Conservation (phyloP, 2,797 vertebrate genomes). For the Etheostoma nigrum region DNA sequence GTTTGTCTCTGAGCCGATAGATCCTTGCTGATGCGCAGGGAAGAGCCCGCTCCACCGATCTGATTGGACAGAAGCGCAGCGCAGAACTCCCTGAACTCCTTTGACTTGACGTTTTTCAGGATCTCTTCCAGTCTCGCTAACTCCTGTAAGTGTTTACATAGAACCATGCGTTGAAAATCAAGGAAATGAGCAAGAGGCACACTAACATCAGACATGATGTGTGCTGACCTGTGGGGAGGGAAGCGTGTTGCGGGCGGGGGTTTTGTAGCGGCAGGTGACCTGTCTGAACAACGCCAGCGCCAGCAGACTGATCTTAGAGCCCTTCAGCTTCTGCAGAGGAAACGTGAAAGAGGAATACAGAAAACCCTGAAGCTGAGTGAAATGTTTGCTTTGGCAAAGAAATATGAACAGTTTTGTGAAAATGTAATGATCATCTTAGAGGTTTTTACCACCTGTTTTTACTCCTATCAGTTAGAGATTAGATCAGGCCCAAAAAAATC, state of each 20-base stretch:
- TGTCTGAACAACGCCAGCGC: constrained; percentile 79
- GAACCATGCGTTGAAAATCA: not conserved
- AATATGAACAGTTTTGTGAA: no score
- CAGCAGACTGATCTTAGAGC: constrained; percentile 50
- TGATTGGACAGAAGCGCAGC: constrained; percentile 69
- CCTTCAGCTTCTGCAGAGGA: constrained; percentile 55
- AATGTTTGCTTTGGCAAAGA: no score
- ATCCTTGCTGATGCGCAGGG: constrained; percentile 14
- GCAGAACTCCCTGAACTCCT: constrained; percentile 70
- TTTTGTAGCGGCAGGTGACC: constrained; percentile 73
- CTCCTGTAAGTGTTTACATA: constrained; percentile 49
- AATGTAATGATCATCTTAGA: no score
- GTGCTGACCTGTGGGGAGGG: constrained; percentile 70
- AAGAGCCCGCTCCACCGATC: constrained; percentile 49
- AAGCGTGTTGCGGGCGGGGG: constrained; percentile 25
- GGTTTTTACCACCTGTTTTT: no score
- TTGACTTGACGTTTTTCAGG: constrained; percentile 43
- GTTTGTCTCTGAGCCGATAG: constrained; percentile 56
- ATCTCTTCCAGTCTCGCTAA: constrained; percentile 32
- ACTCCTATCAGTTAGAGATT: no score
- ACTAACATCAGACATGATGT: not conserved
- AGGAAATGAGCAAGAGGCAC: not conserved
- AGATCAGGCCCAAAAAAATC: no score
- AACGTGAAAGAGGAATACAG: not conserved
- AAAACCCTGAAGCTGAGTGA: no score